A percentile compares a stretch with the other conserved stretches of the same genome.
Evolutionary conservation across 92 coral and sea anemone species (phyloP).

Genomic region (Palythoa heliodiscus): DNA sequence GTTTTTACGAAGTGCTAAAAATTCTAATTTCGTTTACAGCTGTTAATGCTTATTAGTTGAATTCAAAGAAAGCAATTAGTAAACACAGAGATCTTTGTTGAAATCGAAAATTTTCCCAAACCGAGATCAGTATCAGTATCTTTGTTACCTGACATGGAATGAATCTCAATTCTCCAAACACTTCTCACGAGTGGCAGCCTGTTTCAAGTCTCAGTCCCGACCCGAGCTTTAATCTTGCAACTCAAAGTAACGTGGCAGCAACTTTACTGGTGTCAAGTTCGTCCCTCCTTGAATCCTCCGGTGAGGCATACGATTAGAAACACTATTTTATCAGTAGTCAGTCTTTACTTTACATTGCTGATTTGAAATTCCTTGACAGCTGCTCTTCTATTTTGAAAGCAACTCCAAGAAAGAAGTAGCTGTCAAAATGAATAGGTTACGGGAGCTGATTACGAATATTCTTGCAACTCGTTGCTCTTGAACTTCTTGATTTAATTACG

Average conservation of each 20-base stretch:
- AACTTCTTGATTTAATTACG: too few relatives aligned
- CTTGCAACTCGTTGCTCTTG: too few relatives aligned
- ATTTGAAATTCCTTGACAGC: too few relatives aligned
- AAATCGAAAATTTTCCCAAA: background rate
- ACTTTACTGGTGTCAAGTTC: slow-evolving; percentile 1
- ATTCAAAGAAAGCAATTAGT: background rate
- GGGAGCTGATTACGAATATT: too few relatives aligned
- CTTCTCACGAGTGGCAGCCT: background rate
- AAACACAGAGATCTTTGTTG: background rate
- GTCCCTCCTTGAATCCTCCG: slow-evolving; percentile 18
- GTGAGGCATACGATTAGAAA: background rate
- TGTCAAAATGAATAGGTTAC: too few relatives aligned
- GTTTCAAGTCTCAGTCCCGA: background rate
- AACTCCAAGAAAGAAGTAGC: too few relatives aligned
- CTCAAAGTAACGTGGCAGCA: slow-evolving; percentile 10
- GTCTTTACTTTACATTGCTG: too few relatives aligned
- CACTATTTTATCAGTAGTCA: too few relatives aligned
- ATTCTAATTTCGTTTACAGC: slow-evolving; percentile 13
- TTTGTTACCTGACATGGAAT: background rate
- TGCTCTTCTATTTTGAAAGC: too few relatives aligned
- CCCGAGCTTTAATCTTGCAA: background rate
- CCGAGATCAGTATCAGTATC: background rate
- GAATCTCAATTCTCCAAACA: background rate
- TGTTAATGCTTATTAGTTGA: background rate
- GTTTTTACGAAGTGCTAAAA: background rate